These are phyloP conservation scores for Anadara kagoshimensis DNA, from an alignment of 1,140 invertebrate genomes.

Conservation along the genomic window DNA sequence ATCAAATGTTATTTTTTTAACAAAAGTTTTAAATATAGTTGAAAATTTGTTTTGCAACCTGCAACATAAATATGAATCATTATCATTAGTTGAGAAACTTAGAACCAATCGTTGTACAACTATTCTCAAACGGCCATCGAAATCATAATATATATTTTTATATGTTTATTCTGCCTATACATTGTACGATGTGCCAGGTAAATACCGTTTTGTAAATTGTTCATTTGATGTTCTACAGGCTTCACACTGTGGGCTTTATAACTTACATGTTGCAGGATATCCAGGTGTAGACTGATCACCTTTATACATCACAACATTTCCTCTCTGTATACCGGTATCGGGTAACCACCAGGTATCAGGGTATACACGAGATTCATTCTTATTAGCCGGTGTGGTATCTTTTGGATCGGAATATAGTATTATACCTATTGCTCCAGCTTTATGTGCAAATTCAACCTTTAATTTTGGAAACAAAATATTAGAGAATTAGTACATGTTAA, in stretches of 20 bases:
- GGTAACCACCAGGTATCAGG: conserved; percentile 75
- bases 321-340: conserved; percentile 71
- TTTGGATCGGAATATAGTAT: conserved; percentile 33
- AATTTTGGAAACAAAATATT: background rate
- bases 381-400: conserved; percentile 8
- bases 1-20: no score
- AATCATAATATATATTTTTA: background rate
- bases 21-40: no score
- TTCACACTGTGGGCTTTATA: background rate
- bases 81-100: no score
- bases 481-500: background rate
- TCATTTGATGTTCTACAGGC: background rate
- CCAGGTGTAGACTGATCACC: conserved; percentile 74
- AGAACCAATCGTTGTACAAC: no score
- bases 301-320: conserved; percentile 58
- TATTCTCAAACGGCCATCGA: background rate
- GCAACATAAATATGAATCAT: no score
- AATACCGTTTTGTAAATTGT: background rate
- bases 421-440: conserved; percentile 27
- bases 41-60: no score
- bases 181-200: background rate
- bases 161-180: background rate
- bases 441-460: conserved; percentile 22
- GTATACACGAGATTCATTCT: conserved; percentile 57
- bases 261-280: conserved; percentile 68